Evolutionary conservation across 2,888 invertebrate genomes (phyloP), one percentile per base, ranked within the genome.

Genomic region (Melanostoma scalare): DNA sequence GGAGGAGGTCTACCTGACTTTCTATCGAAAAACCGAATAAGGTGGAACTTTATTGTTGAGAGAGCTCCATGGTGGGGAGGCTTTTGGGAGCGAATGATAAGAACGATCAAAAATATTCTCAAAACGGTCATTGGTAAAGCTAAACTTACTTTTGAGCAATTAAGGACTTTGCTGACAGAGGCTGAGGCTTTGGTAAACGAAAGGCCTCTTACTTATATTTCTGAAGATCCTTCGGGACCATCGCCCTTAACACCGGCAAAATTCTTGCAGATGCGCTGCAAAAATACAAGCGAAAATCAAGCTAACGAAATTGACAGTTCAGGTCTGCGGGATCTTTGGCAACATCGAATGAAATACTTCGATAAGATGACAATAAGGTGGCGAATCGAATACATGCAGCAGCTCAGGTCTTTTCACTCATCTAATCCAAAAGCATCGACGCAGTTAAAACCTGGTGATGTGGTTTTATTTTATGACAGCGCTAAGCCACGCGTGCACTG

Each of bases 41-140:
- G 35, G 30, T 82, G 77, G 73, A 53, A 61, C 36, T 82, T 72
- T 46, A 74, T 82, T n/a, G 56, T 73, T 8, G 68, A 75, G 44
- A 35, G 79, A n/a, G 79, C 68, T 10, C 73, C 79, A 5, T 74
- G 74, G 69, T 74, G 74, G 74, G 69, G 73, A 8, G 73, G 68
- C 3, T 80, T 69, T 6, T 85, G 56, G 72, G 76, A 85, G 42
- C 36, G 69, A 5, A 36, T 85, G 3, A 58, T 81, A 6, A 30
- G 58, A 6, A 74, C 56, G 2, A 67, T 81, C 6, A 75, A 78
- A 48, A 69, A 81, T 55, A 36, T 74, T n/a, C 50, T 85, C 6
- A 77, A 77, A 35, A 44, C 73, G 1, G 71, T 73, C 9, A 81
- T 85, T n/a, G 58, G 80, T 35, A 73, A 46, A 31, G 33, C 60